Evolutionary conservation across 2,888 invertebrate species (phyloP).

Genomic region (Melangyna quadrimaculata): DNA sequence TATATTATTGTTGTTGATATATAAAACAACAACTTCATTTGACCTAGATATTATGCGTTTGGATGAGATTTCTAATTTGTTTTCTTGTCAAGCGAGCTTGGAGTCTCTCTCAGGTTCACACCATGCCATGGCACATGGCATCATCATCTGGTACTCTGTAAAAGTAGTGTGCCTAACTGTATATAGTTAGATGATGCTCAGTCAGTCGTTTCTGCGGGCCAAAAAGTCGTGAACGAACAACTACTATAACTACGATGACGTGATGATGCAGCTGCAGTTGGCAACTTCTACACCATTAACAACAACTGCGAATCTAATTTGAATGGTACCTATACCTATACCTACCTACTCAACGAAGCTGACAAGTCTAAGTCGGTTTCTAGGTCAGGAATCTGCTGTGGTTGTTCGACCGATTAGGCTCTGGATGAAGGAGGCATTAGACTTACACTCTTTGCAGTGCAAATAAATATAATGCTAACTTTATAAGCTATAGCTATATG

Average conservation of each 20-base stretch:
- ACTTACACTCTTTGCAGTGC: background rate
- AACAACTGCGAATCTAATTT: constrained; percentile 54
- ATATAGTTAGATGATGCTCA: constrained; percentile 22
- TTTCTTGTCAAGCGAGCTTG: constrained; percentile 65
- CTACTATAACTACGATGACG: background rate
- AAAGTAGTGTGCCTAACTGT: constrained; percentile 52
- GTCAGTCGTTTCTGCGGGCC: constrained; percentile 40
- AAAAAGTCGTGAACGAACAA: constrained; percentile 35
- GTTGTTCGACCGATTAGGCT: constrained; percentile 36
- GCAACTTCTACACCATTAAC: constrained; percentile 31
- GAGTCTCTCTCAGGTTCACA: constrained; percentile 39
- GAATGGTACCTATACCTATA: constrained; percentile 20
- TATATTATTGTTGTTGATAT: constrained; percentile 9
- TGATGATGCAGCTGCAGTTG: constrained; percentile 37
- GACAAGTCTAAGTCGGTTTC: constrained; percentile 55
- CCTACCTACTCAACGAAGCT: constrained; percentile 25
- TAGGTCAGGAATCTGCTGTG: constrained; percentile 42
- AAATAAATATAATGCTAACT: constrained; percentile 18
- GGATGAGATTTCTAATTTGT: constrained; percentile 69
- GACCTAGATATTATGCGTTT: constrained; percentile 70
- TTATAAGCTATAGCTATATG: background rate
- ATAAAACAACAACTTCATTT: constrained; percentile 23
- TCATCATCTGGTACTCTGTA: constrained; percentile 4
- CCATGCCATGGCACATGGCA: too few species aligned
- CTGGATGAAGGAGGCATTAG: background rate